These are phyloP conservation scores for Xenopus borealis DNA, from an alignment of 2,113 vertebrate species.

Conservation along the genomic window DNA sequence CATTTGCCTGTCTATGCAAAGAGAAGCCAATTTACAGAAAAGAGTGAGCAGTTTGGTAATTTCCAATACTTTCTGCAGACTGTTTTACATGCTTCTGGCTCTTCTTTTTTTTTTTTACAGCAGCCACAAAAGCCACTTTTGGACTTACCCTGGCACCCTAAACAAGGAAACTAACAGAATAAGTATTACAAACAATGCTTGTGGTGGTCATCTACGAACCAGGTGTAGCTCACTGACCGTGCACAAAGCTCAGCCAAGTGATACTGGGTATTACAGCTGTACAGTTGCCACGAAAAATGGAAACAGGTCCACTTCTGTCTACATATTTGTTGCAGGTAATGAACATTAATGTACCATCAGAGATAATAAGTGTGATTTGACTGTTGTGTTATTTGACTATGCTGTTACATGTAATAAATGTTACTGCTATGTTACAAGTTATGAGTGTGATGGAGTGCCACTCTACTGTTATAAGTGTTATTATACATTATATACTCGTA, in stretches of 20 bases:
- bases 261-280: conserved; percentile 87
- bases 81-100: no score
- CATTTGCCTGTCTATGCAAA: no score
- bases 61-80: background rate
- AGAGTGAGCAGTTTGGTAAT: no score
- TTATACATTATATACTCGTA: no score
- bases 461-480: no score
- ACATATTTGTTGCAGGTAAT: conserved; percentile 93
- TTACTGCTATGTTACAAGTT: no score
- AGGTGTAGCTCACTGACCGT: conserved; percentile 75
- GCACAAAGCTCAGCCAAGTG: conserved; percentile 63
- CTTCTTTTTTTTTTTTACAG: conserved; percentile 64
- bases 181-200: conserved; percentile 68
- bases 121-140: conserved; percentile 78
- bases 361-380: no score
- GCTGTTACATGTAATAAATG: no score
- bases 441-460: no score
- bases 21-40: no score
- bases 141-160: conserved; percentile 77
- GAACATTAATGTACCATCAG: conserved; percentile 1
- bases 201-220: conserved; percentile 70
- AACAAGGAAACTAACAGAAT: conserved; percentile 64
- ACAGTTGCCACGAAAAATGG: conserved; percentile 65
- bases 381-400: background rate
- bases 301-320: conserved; percentile 69